phyloP scores from a whole-genome alignment of 2,797 vertebrate species.

The Steatocranus sp. region DNA sequence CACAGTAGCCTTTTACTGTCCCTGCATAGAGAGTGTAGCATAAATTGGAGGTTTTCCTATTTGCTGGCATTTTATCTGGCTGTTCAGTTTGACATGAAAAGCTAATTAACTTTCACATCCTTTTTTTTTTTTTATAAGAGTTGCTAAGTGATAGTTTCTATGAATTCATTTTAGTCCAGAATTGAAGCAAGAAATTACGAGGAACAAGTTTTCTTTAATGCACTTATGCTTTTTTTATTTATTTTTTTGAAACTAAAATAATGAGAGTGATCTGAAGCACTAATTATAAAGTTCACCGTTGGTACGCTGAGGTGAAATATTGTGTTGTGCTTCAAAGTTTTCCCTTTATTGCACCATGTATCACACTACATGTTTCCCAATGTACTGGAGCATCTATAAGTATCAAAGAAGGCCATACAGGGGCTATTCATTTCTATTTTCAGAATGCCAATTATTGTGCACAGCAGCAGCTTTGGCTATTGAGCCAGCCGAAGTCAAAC shows the following conservation, averaged over 20 bases:
- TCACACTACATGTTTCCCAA: conserved; percentile 14
- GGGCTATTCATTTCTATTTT: conserved; percentile 64
- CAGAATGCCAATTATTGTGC: conserved; percentile 60
- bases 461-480: conserved; percentile 65
- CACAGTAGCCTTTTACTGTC: background rate
- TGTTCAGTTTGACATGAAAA: conserved; percentile 26
- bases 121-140: background rate
- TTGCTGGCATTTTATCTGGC: conserved; percentile 28
- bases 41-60: conserved; percentile 38
- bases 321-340: background rate
- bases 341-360: conserved; percentile 16
- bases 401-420: conserved; percentile 21
- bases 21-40: conserved; percentile 3
- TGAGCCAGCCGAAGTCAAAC: conserved; percentile 67
- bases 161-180: background rate
- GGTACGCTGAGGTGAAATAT: conserved; percentile 14
- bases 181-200: conserved; percentile 4
- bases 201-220: background rate
- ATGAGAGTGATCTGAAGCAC: conserved; percentile 4
- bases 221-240: background rate
- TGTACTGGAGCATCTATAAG: conserved; percentile 28
- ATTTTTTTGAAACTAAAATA: background rate
- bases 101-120: conserved; percentile 60
- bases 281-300: background rate
- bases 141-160: conserved; percentile 4